Conservation (phyloP, 2,113 vertebrate genomes). For the Pseudorectes ferrugineus region DNA sequence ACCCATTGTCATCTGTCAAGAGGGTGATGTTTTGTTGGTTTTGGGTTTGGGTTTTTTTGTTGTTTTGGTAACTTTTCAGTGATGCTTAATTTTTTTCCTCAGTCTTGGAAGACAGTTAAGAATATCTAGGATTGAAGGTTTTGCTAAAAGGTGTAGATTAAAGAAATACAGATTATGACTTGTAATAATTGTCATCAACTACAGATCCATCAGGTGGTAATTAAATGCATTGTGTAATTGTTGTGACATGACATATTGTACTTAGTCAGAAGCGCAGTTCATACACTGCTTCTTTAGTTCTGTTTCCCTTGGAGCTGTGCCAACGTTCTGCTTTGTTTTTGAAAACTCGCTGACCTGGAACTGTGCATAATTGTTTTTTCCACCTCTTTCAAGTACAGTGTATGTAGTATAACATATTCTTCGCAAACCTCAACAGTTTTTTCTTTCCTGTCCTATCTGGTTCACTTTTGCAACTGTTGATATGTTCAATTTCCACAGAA, state of each 20-base stretch:
- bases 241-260: background rate
- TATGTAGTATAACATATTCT: background rate
- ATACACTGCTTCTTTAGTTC: background rate
- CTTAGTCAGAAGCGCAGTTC: background rate
- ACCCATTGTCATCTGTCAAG: background rate
- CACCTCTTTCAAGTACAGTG: background rate
- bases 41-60: fast-evolving
- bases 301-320: conserved; percentile 12
- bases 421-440: background rate
- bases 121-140: background rate
- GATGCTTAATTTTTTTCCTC: background rate
- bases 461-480: background rate
- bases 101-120: background rate
- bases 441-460: background rate
- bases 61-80: background rate
- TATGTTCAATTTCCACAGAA: background rate
- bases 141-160: background rate
- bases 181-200: background rate
- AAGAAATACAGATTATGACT: background rate
- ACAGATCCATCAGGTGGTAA: background rate
- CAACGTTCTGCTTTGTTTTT: background rate
- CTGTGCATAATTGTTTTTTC: background rate
- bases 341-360: conserved; percentile 40
- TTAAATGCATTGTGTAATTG: background rate
- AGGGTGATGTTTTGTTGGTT: background rate